Percentiles rank a stretch among this genome's conserved stretches.
These are phyloP conservation scores for Heliangelus exortis DNA, from an alignment of 2,797 vertebrate genomes.

Conservation along the genomic window DNA sequence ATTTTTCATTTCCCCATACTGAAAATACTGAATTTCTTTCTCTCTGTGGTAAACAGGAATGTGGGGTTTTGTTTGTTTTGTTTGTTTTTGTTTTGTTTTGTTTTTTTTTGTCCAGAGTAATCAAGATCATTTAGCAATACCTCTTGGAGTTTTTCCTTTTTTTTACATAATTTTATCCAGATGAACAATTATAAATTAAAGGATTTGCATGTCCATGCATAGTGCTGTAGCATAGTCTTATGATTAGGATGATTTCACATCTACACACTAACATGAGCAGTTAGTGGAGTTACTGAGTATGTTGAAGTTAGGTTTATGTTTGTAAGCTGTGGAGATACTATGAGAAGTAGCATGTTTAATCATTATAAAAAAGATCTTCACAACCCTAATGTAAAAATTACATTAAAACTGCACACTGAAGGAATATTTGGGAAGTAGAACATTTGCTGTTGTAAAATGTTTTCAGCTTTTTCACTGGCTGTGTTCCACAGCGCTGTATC, in stretches of 20 bases:
- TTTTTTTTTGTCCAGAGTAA: neutral
- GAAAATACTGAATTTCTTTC: neutral
- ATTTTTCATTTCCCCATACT: neutral
- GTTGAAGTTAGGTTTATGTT: neutral
- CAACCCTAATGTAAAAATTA: neutral
- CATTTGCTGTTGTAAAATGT: neutral
- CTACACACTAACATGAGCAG: neutral
- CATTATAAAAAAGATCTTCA: neutral
- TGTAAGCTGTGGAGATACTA: neutral
- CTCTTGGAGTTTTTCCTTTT: neutral
- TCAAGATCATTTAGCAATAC: neutral
- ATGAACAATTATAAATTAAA: neutral
- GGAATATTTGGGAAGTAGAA: neutral
- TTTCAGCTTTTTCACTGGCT: neutral
- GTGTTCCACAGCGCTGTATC: neutral
- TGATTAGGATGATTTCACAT: neutral
- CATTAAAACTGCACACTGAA: neutral
- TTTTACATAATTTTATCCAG: neutral
- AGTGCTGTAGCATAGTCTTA: neutral
- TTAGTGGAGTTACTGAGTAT: neutral
- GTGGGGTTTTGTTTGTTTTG: neutral
- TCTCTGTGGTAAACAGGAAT: neutral
- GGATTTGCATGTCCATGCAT: neutral
- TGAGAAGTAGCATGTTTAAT: neutral
- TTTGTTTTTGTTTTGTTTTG: too few species aligned